Conservation (phyloP, 2,888 invertebrate genomes). For the Lobophora halterata region DNA sequence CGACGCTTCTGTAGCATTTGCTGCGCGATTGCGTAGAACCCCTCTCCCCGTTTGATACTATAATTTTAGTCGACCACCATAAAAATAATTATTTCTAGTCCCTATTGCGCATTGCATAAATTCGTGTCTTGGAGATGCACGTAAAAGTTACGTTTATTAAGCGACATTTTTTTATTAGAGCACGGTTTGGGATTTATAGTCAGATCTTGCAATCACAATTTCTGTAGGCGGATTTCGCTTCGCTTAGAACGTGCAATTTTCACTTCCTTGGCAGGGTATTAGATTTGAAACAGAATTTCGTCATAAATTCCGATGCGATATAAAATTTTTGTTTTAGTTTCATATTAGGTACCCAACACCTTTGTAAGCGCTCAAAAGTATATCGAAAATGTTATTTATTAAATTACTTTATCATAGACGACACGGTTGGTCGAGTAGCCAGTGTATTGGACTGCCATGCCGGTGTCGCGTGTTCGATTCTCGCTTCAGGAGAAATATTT, state of each 20-base stretch:
- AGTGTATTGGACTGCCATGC: too few species aligned
- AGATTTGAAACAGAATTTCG: too few species aligned
- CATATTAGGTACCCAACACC: too few species aligned
- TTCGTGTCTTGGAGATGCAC: conserved; percentile 39
- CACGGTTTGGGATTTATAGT: conserved; percentile 10
- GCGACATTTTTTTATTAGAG: conserved; percentile 17
- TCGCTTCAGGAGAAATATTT: too few species aligned
- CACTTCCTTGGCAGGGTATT: too few species aligned
- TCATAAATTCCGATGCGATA: too few species aligned
- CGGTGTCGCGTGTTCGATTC: too few species aligned
- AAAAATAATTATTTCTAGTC: conserved; percentile 63
- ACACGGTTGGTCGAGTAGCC: too few species aligned
- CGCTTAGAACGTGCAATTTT: conserved; percentile 17
- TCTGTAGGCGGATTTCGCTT: conserved; percentile 14
- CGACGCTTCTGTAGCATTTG: conserved; percentile 52
- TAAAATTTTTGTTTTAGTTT: too few species aligned
- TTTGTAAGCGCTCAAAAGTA: too few species aligned
- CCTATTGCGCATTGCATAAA: conserved; percentile 70
- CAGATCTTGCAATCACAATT: conserved; percentile 10
- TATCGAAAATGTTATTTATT: too few species aligned
- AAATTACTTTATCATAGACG: too few species aligned
- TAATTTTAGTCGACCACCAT: conserved; percentile 57
- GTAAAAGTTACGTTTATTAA: conserved; percentile 27
- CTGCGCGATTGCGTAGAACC: conserved; percentile 43
- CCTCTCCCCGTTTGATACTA: conserved; percentile 42